phyloP scores from a whole-genome alignment of 1,140 invertebrate genomes.

The Plectrocnemia conspersa region DNA sequence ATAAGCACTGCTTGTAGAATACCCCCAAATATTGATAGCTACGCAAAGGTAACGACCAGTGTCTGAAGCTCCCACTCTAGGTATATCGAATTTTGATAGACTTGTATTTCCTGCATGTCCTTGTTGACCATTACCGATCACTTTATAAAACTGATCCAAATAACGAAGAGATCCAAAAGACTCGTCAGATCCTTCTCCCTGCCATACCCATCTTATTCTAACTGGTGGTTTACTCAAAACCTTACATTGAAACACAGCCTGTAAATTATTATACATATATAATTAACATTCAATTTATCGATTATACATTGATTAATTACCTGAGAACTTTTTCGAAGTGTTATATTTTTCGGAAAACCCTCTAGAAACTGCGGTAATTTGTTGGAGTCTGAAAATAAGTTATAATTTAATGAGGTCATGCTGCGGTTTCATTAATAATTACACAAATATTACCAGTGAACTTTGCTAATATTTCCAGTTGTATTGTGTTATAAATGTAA shows the following conservation, averaged over 20 bases:
- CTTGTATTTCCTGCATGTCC: conserved; percentile 16
- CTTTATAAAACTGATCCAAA: too few species aligned
- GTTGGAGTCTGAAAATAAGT: conserved; percentile 26
- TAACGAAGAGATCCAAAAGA: conserved; percentile 19
- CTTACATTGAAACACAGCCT: conserved; percentile 33
- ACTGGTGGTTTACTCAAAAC: conserved; percentile 22
- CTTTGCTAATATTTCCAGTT: conserved; percentile 23
- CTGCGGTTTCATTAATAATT: not conserved
- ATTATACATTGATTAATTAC: conserved; percentile 16
- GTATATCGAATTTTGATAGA: conserved; percentile 24
- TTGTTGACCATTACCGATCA: conserved; percentile 8
- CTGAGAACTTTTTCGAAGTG: conserved; percentile 28
- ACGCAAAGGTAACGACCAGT: conserved; percentile 29
- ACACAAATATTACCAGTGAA: conserved; percentile 10
- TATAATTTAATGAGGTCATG: not conserved
- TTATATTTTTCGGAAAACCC: conserved; percentile 29
- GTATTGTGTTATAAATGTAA: conserved; percentile 17
- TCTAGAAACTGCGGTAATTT: conserved; percentile 29
- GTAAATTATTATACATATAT: conserved; percentile 4
- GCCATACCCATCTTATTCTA: conserved; percentile 24
- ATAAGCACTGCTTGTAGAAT: conserved; percentile 29
- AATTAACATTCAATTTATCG: not conserved
- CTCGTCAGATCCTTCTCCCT: conserved; percentile 1
- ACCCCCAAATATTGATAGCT: conserved; percentile 31
- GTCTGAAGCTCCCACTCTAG: conserved; percentile 15